Conservation (phyloP, 92 coral and sea anemone species). For the Umimayanthus kanabou region DNA sequence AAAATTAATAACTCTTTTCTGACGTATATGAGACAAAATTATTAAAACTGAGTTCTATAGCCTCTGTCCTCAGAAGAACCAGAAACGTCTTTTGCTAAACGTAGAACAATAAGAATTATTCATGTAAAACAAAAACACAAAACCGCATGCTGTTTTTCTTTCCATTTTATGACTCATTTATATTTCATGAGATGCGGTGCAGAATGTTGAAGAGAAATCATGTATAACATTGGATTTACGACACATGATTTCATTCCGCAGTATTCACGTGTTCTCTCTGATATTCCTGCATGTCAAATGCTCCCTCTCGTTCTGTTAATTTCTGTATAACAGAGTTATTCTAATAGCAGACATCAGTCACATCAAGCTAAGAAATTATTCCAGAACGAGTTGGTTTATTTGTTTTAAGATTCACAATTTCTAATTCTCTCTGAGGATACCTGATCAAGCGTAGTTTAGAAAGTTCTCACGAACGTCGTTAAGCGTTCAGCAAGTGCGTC, state of each 20-base stretch:
- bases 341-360: not conserved
- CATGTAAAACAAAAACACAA: not conserved
- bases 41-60: too few relatives aligned
- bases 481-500: not conserved
- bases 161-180: slow-evolving; percentile 1
- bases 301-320: too few relatives aligned
- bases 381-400: not conserved
- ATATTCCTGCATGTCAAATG: not conserved
- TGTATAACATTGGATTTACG: not conserved
- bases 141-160: not conserved
- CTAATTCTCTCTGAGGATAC: not conserved
- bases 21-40: too few relatives aligned
- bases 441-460: not conserved
- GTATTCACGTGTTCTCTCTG: not conserved
- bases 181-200: slow-evolving; percentile 21
- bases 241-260: not conserved
- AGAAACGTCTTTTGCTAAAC: not conserved
- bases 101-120: not conserved
- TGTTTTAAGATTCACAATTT: not conserved
- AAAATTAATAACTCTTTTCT: too few relatives aligned
- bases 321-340: not conserved
- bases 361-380: not conserved
- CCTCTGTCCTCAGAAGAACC: not conserved
- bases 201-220: not conserved
- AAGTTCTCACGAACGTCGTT: not conserved